These are phyloP conservation scores for Drosophila nannoptera DNA, from an alignment of 1,140 invertebrate species.

Conservation along the genomic window DNA sequence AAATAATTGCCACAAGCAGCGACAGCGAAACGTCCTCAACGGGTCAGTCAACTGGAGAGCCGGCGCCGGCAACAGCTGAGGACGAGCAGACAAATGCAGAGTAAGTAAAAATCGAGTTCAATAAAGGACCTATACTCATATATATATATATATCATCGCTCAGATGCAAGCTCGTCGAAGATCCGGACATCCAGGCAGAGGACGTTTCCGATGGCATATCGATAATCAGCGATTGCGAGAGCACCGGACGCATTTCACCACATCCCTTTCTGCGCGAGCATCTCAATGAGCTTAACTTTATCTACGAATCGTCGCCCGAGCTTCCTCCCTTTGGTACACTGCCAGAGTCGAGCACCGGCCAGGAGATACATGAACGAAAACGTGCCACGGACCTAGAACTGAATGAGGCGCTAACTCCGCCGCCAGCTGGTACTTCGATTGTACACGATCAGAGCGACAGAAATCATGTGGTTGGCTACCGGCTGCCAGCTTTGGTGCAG, in stretches of 20 bases:
- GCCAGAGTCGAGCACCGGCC: neutral
- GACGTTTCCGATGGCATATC: conserved; percentile 77
- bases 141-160: neutral
- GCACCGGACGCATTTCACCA: conserved; percentile 67
- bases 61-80: neutral
- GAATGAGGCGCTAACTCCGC: neutral
- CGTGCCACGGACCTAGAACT: neutral
- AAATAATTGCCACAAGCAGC: conserved; percentile 25
- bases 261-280: conserved; percentile 62
- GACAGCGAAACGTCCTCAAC: conserved; percentile 10
- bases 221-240: conserved; percentile 76
- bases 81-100: conserved; percentile 52
- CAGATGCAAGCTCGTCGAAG: conserved; percentile 46
- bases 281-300: conserved; percentile 49
- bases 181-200: conserved; percentile 53
- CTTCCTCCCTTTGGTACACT: conserved; percentile 20
- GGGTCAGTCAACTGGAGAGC: conserved; percentile 3
- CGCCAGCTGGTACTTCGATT: neutral
- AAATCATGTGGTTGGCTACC: neutral
- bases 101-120: conserved; percentile 9
- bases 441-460: too few relatives aligned
- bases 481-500: conserved; percentile 42
- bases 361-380: conserved; percentile 9
- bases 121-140: neutral
- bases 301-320: conserved; percentile 22